Evolutionary conservation across 2,113 vertebrate species (phyloP).

Genomic region (Ardeotis arabs): DNA sequence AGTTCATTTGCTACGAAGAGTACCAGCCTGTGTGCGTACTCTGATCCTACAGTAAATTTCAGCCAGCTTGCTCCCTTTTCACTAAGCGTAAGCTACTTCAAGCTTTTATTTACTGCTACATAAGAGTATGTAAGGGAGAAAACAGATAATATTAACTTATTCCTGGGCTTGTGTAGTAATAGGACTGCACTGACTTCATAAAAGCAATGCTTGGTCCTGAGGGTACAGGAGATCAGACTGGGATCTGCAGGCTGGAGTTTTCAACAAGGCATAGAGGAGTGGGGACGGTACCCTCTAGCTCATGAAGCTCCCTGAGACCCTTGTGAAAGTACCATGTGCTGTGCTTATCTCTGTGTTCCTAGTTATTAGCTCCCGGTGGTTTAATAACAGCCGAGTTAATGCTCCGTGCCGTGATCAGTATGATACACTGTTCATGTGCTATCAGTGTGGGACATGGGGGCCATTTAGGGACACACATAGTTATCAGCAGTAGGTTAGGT

Average conservation of each 20-base stretch:
- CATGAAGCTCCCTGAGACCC: background rate
- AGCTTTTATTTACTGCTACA: background rate
- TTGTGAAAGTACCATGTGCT: background rate
- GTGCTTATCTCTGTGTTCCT: conserved; percentile 8
- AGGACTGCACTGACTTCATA: background rate
- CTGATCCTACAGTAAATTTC: background rate
- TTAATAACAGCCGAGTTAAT: background rate
- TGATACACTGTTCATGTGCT: background rate
- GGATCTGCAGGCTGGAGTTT: background rate
- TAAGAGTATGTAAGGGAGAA: background rate
- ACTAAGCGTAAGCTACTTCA: background rate
- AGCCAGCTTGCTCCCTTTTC: background rate
- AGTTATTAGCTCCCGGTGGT: background rate
- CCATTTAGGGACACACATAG: background rate
- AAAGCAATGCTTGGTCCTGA: background rate
- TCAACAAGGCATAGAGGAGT: background rate
- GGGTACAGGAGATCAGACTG: background rate
- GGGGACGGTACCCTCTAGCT: background rate
- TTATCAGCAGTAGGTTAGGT: background rate
- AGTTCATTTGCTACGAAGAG: background rate
- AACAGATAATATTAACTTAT: background rate
- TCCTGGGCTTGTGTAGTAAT: background rate
- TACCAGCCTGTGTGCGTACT: background rate
- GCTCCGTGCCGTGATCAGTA: background rate
- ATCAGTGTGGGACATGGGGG: background rate